Percentiles rank a stretch among this genome's conserved stretches.
These are phyloP conservation scores for Coendou prehensilis DNA, from an alignment of 2,797 vertebrate species.

Conservation along the genomic window DNA sequence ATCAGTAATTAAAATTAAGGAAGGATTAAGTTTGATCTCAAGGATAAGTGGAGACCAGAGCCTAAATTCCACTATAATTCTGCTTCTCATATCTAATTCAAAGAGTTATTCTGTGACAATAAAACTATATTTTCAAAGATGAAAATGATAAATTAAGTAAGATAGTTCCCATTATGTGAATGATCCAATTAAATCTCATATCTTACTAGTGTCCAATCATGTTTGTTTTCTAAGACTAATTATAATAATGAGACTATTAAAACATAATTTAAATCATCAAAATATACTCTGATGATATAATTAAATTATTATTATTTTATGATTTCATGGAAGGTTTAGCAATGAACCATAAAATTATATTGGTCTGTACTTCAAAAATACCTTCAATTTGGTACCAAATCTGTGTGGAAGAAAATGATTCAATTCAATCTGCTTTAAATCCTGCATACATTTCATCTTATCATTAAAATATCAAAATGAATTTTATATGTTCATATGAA, in stretches of 20 bases:
- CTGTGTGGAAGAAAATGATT: constrained; percentile 58
- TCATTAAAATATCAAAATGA: neutral
- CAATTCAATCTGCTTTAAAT: constrained; percentile 44
- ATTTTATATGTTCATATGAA: constrained; percentile 11
- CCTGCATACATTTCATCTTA: constrained; percentile 12
- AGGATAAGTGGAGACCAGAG: constrained; percentile 39
- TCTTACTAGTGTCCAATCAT: constrained; percentile 70
- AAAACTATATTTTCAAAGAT: constrained; percentile 64
- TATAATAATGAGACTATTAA: constrained; percentile 75
- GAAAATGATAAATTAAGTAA: constrained; percentile 73
- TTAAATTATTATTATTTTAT: constrained; percentile 78
- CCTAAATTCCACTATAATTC: constrained; percentile 33
- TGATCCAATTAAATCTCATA: constrained; percentile 64
- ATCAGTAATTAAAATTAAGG: constrained; percentile 66
- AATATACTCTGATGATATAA: constrained; percentile 75
- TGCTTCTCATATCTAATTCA: constrained; percentile 53
- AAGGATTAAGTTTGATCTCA: constrained; percentile 24
- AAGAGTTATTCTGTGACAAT: constrained; percentile 37
- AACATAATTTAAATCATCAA: constrained; percentile 74
- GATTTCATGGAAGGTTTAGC: constrained; percentile 74
- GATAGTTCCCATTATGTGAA: constrained; percentile 48
- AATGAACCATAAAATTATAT: constrained; percentile 69
- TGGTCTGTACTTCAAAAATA: constrained; percentile 45
- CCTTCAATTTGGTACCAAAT: constrained; percentile 35
- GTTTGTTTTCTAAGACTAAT: constrained; percentile 70